These are phyloP conservation scores for Cerceris ruficornis DNA, from an alignment of 2,888 invertebrate species.

Conservation along the genomic window DNA sequence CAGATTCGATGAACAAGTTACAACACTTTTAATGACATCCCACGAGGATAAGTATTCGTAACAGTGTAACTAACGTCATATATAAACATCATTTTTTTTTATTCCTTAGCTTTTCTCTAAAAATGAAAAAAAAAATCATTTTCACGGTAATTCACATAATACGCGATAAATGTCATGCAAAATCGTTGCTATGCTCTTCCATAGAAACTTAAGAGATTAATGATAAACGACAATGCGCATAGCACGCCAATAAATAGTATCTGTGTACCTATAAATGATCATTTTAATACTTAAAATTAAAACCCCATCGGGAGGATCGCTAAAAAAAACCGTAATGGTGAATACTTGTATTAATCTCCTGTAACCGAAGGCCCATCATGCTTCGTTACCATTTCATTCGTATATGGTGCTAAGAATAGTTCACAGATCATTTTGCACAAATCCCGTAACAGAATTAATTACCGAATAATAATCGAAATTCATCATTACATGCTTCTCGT, in stretches of 20 bases:
- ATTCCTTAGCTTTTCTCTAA: background rate
- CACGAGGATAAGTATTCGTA: constrained; percentile 3
- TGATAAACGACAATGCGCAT: background rate
- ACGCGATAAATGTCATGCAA: background rate
- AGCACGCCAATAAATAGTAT: constrained; percentile 23
- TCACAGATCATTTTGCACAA: constrained; percentile 38
- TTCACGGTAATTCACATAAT: background rate
- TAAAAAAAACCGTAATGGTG: background rate
- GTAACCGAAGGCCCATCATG: constrained; percentile 42
- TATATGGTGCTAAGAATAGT: constrained; percentile 19
- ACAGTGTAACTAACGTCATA: background rate
- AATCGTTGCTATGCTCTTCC: background rate
- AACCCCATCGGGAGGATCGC: background rate
- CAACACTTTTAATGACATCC: background rate
- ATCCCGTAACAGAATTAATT: constrained; percentile 22
- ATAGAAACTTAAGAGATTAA: background rate
- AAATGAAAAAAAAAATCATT: background rate
- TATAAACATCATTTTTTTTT: constrained; percentile 1
- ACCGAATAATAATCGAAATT: constrained; percentile 27
- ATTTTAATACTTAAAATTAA: background rate
- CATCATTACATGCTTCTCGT: constrained; percentile 30
- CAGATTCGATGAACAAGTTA: background rate
- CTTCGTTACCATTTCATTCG: constrained; percentile 9
- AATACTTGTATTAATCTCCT: background rate
- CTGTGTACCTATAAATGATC: constrained; percentile 17